Conservation (phyloP, 2,888 invertebrate species). For the Drosophila macrospina region DNA sequence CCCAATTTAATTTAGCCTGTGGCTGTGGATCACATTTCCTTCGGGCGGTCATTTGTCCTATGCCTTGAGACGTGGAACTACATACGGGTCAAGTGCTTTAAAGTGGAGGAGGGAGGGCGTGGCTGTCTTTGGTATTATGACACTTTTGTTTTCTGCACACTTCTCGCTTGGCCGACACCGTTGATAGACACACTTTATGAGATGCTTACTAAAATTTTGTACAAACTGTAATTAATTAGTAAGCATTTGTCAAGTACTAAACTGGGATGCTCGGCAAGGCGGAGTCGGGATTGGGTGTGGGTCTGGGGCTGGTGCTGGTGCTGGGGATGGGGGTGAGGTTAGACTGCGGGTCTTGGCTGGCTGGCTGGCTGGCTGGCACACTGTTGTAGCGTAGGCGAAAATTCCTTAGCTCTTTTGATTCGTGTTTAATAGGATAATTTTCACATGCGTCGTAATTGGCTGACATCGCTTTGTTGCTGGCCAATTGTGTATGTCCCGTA, state of each 20-base stretch:
- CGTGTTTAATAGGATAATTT: conserved; percentile 83
- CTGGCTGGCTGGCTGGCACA: too few species aligned
- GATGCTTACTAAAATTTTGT: conserved; percentile 84
- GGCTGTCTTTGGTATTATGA: conserved; percentile 50
- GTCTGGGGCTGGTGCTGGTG: rapidly evolving
- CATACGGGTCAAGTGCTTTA: conserved; percentile 18
- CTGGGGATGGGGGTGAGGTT: background rate
- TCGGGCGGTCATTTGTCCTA: background rate
- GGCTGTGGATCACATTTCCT: conserved; percentile 23
- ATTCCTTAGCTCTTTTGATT: conserved; percentile 62
- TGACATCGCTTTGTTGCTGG: conserved; percentile 41
- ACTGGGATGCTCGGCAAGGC: conserved; percentile 38
- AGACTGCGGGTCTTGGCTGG: conserved; percentile 10
- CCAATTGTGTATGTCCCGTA: conserved; percentile 22
- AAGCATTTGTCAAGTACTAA: conserved; percentile 85
- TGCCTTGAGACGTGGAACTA: background rate
- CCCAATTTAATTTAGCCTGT: conserved; percentile 45
- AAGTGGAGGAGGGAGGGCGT: conserved; percentile 32
- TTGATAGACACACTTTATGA: conserved; percentile 83
- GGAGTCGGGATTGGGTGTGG: background rate
- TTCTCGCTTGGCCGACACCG: conserved; percentile 39
- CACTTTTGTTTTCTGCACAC: conserved; percentile 79
- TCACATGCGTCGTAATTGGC: conserved; percentile 81
- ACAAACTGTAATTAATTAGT: conserved; percentile 86
- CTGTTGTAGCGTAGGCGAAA: conserved; percentile 30